Evolutionary conservation across 2,888 invertebrate species (phyloP).

Genomic region (Drosophila maculinotata): DNA sequence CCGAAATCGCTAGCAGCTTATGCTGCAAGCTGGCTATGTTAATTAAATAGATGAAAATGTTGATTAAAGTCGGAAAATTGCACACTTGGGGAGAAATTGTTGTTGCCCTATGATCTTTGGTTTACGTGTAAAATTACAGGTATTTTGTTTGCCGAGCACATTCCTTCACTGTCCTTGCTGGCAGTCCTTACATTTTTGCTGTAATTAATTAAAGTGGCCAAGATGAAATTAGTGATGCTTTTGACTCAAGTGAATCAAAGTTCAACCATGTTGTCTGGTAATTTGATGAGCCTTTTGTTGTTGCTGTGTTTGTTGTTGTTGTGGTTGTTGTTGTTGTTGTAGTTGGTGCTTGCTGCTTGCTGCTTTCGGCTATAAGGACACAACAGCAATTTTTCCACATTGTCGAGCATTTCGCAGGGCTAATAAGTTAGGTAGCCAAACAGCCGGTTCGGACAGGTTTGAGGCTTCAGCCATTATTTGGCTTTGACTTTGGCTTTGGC

Average conservation of each 20-base stretch:
- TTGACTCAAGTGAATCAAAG: constrained; percentile 72
- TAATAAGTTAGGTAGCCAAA: constrained; percentile 57
- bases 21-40: too few relatives aligned
- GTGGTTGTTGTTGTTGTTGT: background rate
- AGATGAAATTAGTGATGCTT: constrained; percentile 31
- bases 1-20: too few relatives aligned
- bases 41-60: background rate
- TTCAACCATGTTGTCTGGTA: constrained; percentile 49
- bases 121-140: constrained; percentile 13
- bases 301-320: constrained; percentile 1
- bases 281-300: constrained; percentile 55
- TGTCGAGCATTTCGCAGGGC: constrained; percentile 52
- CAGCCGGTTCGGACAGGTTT: constrained; percentile 16
- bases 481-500: constrained; percentile 16
- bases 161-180: constrained; percentile 4
- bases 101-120: background rate
- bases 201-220: constrained; percentile 48
- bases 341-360: constrained; percentile 7
- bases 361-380: constrained; percentile 37
- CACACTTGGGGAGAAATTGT: background rate
- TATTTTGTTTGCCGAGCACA: constrained; percentile 1
- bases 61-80: background rate
- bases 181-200: constrained; percentile 16
- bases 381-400: constrained; percentile 57
- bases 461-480: constrained; percentile 52